phyloP scores from a whole-genome alignment of 2,797 vertebrate species.

The Rhynchotus rufescens region DNA sequence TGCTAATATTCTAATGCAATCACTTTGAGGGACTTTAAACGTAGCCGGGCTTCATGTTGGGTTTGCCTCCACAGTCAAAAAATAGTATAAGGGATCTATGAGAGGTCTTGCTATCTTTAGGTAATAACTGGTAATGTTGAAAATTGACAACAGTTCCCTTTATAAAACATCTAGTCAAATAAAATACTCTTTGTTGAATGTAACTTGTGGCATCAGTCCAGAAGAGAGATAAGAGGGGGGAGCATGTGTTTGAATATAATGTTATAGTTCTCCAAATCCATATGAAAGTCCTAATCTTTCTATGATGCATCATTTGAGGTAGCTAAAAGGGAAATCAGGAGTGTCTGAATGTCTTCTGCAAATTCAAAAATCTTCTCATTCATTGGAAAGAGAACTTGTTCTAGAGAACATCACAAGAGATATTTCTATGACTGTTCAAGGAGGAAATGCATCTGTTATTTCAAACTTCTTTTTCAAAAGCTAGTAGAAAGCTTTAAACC shows the following conservation, averaged over 20 bases:
- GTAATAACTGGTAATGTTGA: background rate
- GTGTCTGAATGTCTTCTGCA: constrained; percentile 13
- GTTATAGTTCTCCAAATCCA: background rate
- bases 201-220: background rate
- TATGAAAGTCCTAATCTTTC: background rate
- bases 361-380: constrained; percentile 31
- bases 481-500: background rate
- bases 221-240: background rate
- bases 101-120: background rate
- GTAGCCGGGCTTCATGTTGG: background rate
- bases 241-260: background rate
- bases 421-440: constrained; percentile 26
- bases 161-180: background rate
- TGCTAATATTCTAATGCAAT: background rate
- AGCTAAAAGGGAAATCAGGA: background rate
- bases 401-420: constrained; percentile 25
- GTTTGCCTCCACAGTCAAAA: background rate
- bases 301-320: background rate
- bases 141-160: background rate
- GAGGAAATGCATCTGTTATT: constrained; percentile 10
- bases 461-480: constrained; percentile 30
- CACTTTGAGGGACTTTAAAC: background rate
- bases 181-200: background rate
- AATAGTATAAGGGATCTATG: background rate
- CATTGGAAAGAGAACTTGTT: constrained; percentile 2